Base-by-base conservation (phyloP, 1,140 invertebrate species). In the Portunus trituberculatus region DNA sequence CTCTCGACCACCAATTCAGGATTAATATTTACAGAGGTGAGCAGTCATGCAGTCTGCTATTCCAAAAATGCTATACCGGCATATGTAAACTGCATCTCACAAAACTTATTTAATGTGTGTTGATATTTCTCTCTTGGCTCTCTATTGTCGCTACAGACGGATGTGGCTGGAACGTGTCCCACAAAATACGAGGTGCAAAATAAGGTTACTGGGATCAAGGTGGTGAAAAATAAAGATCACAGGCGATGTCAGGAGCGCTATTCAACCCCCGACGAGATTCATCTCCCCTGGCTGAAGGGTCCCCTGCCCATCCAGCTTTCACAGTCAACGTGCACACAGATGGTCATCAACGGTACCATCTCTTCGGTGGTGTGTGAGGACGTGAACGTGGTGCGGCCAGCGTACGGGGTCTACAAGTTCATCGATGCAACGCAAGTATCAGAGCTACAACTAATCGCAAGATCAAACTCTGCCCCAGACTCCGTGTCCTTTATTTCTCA, bases 141-240 rank as follows among this genome's bases (percentile, higher is more conserved):
- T 32, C 31, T 45, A 59, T 31, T 67, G 20, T 87, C 32, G 45
- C 45, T 20, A 45, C 91, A 96, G 96, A 96, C 94, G 14, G 96
- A 96, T 25, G 92, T 96, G 12, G 93, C 95, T 25, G 96, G 96
- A 39, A 84, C n/a, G 52, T 96, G 96, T 28, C 94, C 92, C 20
- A 96, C 96, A 7, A 39, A 31, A 28, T 96, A 96, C 82, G 90
- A 93, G 82, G 46, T 95, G 6, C 4, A 91, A 59, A 52, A 59
- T 12, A 92, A 95, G 16, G 88, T 82, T 52, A 82, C 76, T 46
- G 32, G 48, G 20, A 88, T 95, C 67, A 67, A 93, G n/a, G 82
- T 95, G 28, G 89, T 20, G 14, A 95, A 95, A 59, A 67, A 93
- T 45, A 96, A 96, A 83, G 76, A 96, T 45, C 96, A 96, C 88